Base-by-base conservation (phyloP, 2,888 invertebrate genomes). In the Creontiades dilutus region DNA sequence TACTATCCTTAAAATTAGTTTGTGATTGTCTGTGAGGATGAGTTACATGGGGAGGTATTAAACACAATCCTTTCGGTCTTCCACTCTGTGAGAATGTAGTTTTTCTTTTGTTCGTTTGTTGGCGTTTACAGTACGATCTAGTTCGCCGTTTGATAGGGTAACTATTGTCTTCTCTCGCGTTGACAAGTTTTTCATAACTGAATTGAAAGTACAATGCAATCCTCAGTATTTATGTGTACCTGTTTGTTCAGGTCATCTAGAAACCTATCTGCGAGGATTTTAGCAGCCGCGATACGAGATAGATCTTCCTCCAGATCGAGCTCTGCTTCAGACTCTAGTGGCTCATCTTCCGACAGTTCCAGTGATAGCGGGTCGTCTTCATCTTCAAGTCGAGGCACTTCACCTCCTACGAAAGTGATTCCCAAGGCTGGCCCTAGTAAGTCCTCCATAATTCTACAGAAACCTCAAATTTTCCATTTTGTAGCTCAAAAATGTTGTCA, bases 351-450 rank as follows among this genome's bases (percentile, higher is more conserved):
- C 84, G 95, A 95, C 91, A 90, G 90, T 57, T 92, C 92, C 68
- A 95, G 94, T 90, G 95, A 95, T 91, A 95, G 93, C 48, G 95
- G 95, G 91, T 94, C 95, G 52, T 94, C 94, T 14, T 95, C 95
- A 86, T 94, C 94, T 0, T 94, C 94, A 23, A 93, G 93, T 84
- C 94, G 94, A 91, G 93, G 94, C 48, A 90, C 90, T 61, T 91
- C 92, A 28, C 91, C 91, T 11, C 89, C 92, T 14, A 91, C 91
- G 87, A 61, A 19, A 23, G n/a, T 19, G n/a, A 78, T 48, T n/a
- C 5, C 80, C 55, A 89, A 81, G 37, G 80, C 57, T 27, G 27
- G 9, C 1, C 75, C 87, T 14, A 11, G 87, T 87, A 37, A 68
- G 87, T 47, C 2, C 37, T 37, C 2, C 37, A 37, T 37, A 7